Base-by-base conservation (phyloP, 2,113 vertebrate species). In the Aspiorhynchus laticeps region DNA sequence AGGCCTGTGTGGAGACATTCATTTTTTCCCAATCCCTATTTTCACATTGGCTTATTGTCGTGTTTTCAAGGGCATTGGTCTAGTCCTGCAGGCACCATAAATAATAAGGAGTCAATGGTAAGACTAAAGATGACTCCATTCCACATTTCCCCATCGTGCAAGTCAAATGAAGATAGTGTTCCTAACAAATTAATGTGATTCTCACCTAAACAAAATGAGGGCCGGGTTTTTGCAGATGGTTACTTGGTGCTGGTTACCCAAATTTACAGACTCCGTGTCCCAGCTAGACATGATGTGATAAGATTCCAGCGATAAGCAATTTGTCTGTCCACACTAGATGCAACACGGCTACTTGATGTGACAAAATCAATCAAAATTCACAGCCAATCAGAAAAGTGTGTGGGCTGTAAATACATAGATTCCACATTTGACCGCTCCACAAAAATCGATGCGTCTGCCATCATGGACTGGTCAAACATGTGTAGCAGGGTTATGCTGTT, bases 51-150 rank as follows among this genome's bases (percentile, higher is more conserved):
- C 74, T 46, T 69, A 36, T 87, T 91, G 85, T 89, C 81, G 83
- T 89, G 87, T 87, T 90, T 84, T 83, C 19, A 73, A 90, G 85
- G 74, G 53, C 80, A 86, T 88, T 63, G 10, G 76, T 91, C 89
- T 59, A 63, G 79, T 81, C 85, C 80, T 78, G 65, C 83, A 73
- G 85, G 89, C 75, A 81, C 46, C 17, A 88, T 86, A 89, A 85
- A 88, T 88, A 92, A 92, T 90, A 88, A 87, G 79, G 71, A 87
- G 83, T 77, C 82, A 71, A 87, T 88, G 86, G 87, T 90, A 86
- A 51, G 77, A 88, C 80, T 88, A 79, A 78, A 90, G 71, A 61
- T 86, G 69, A 88, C 76, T 88, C 74, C 85, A 90, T 85, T 87
- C 36, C 73, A 26, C 69, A 53, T 85, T 88, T 87, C 87, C 80